Evolutionary conservation across 2,797 vertebrate species (phyloP).

Genomic region (Anguilla pacifica): DNA sequence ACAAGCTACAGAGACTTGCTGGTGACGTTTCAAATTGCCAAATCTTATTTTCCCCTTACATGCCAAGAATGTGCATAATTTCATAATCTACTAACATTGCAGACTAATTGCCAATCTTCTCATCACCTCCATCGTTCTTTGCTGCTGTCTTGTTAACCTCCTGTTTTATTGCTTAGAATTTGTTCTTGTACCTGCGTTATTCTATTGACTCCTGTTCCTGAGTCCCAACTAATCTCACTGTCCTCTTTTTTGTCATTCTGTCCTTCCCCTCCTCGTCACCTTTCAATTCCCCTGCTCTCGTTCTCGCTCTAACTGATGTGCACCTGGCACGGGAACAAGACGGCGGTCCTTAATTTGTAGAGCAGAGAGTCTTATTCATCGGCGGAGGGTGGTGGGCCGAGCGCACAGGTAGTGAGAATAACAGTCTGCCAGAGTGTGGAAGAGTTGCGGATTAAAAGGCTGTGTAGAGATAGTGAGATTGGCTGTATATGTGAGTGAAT

Average conservation of each 20-base stretch:
- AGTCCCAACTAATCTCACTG: neutral
- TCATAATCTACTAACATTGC: neutral
- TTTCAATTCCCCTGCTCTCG: conserved; percentile 60
- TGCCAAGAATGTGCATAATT: neutral
- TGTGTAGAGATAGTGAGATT: neutral
- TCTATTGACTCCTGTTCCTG: neutral
- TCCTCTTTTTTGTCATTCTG: neutral
- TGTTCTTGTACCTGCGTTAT: neutral
- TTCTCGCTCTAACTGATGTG: conserved; percentile 65
- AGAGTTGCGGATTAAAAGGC: neutral
- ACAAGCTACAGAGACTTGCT: neutral
- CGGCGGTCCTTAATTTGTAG: conserved; percentile 91
- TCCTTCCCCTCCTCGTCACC: neutral
- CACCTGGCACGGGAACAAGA: conserved; percentile 68
- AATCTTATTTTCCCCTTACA: neutral
- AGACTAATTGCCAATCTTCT: neutral
- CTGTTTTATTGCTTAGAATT: neutral
- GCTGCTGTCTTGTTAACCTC: neutral
- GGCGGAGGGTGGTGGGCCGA: conserved; percentile 84
- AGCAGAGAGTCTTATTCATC: conserved; percentile 92
- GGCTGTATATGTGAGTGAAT: neutral
- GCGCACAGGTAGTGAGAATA: conserved; percentile 73
- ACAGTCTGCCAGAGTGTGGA: neutral
- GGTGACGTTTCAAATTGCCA: neutral
- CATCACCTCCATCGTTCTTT: neutral